Percentiles rank a stretch among this genome's conserved stretches.
Evolutionary conservation across 37 sponge, comb jelly and placozoan genomes (phyloP).

Genomic region (Eunapius fragilis): DNA sequence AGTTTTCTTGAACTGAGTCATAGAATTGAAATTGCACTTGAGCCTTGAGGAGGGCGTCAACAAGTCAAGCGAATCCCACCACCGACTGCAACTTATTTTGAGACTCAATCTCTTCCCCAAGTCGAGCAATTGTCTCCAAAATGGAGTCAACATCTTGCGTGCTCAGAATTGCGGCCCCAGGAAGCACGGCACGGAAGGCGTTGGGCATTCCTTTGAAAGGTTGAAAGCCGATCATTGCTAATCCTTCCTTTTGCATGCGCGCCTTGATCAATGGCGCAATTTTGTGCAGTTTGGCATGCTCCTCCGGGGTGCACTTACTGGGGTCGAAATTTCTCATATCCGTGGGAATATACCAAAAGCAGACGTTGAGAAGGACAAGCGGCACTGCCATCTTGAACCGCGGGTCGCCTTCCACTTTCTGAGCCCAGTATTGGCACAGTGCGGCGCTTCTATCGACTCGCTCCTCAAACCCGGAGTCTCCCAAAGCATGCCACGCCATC

Average conservation of each 20-base stretch:
- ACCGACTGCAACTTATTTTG: neutral
- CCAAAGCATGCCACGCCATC: conserved; percentile 83
- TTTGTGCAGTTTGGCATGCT: conserved; percentile 37
- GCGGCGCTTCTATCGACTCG: neutral
- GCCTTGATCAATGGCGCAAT: conserved; percentile 80
- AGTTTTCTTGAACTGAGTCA: no score
- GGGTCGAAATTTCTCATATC: conserved; percentile 26
- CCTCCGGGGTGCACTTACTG: neutral
- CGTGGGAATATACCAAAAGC: conserved; percentile 85
- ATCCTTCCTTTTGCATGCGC: conserved; percentile 69
- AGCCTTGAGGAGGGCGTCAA: no score
- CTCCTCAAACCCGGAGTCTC: neutral
- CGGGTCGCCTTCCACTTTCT: neutral
- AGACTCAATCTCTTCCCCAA: conserved; percentile 48
- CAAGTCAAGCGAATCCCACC: neutral
- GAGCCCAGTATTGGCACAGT: neutral
- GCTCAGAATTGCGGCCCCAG: conserved; percentile 25
- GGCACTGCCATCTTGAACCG: neutral
- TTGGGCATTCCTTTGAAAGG: conserved; percentile 51
- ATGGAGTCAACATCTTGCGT: conserved; percentile 78
- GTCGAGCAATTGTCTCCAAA: conserved; percentile 69
- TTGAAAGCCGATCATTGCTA: conserved; percentile 82
- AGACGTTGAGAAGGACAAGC: conserved; percentile 42
- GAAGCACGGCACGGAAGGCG: conserved; percentile 69
- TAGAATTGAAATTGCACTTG: no score